Percentiles rank a stretch among this genome's conserved stretches.
These are phyloP conservation scores for Holocentrus rufus DNA, from an alignment of 2,797 vertebrate genomes.

Conservation along the genomic window DNA sequence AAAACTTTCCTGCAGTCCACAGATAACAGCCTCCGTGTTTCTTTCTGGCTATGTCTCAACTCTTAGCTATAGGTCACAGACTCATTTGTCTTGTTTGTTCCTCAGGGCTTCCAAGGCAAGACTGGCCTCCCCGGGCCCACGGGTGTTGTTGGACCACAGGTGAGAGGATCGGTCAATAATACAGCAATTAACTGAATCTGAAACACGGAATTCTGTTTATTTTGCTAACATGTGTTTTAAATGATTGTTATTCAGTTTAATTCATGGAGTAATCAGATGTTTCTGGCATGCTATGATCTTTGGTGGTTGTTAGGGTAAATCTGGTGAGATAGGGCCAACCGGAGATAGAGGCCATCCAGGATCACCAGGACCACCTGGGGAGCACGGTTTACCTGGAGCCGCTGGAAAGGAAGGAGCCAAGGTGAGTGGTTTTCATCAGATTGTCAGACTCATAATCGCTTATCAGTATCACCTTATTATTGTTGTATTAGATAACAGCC, in stretches of 20 bases:
- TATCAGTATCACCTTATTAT: constrained; percentile 49
- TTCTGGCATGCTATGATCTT: background rate
- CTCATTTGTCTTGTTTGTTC: constrained; percentile 39
- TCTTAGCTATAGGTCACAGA: constrained; percentile 21
- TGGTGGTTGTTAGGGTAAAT: constrained; percentile 84
- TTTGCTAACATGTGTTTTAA: background rate
- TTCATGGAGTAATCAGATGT: background rate
- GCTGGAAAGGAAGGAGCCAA: constrained; percentile 92
- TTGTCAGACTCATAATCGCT: constrained; percentile 54
- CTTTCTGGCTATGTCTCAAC: background rate
- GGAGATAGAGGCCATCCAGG: constrained; percentile 94
- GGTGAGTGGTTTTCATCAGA: constrained; percentile 77
- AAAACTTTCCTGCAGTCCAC: background rate
- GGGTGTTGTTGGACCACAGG: constrained; percentile 94
- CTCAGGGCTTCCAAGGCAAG: constrained; percentile 93
- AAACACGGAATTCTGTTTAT: constrained; percentile 9
- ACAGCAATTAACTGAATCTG: background rate
- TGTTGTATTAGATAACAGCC: constrained; percentile 55
- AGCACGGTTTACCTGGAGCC: constrained; percentile 90
- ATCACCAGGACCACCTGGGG: constrained; percentile 91
- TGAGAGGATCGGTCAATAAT: constrained; percentile 54
- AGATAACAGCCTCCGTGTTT: constrained; percentile 8
- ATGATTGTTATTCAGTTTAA: background rate
- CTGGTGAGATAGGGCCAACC: constrained; percentile 88
- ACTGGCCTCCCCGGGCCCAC: constrained; percentile 88